Conservation (phyloP, 1,140 invertebrate genomes). For the Pararge aegeria region DNA sequence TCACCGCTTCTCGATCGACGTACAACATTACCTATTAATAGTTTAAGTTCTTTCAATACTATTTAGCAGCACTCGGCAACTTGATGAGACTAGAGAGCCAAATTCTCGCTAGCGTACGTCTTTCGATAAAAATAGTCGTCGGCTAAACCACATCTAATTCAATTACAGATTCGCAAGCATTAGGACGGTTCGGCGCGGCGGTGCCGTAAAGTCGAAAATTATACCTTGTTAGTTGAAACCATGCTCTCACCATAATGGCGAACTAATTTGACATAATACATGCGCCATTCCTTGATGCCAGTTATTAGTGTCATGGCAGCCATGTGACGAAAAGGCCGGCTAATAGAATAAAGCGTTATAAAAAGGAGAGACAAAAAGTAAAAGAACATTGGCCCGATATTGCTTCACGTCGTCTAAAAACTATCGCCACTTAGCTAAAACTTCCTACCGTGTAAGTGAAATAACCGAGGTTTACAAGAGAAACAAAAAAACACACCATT, state of each 20-base stretch:
- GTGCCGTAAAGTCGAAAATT: constrained; percentile 56
- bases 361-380: background rate
- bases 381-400: background rate
- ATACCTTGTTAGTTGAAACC: constrained; percentile 30
- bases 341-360: constrained; percentile 10
- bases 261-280: constrained; percentile 46
- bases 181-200: no score
- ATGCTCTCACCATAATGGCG: constrained; percentile 31
- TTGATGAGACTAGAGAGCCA: background rate
- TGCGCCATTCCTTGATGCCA: constrained; percentile 30
- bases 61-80: no score
- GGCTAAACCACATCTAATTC: constrained; percentile 42
- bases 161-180: constrained; percentile 59
- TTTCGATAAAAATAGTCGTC: background rate
- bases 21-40: no score
- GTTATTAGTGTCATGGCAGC: constrained; percentile 19
- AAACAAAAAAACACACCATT: no score
- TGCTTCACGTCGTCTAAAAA: background rate
- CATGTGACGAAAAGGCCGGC: constrained; percentile 11
- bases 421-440: no score
- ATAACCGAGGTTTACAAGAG: no score
- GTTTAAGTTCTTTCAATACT: no score
- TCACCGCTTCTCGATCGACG: no score
- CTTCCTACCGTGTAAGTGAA: no score
- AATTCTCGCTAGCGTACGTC: background rate